Conservation (phyloP, 2,113 vertebrate genomes). For the Mixornis gularis region DNA sequence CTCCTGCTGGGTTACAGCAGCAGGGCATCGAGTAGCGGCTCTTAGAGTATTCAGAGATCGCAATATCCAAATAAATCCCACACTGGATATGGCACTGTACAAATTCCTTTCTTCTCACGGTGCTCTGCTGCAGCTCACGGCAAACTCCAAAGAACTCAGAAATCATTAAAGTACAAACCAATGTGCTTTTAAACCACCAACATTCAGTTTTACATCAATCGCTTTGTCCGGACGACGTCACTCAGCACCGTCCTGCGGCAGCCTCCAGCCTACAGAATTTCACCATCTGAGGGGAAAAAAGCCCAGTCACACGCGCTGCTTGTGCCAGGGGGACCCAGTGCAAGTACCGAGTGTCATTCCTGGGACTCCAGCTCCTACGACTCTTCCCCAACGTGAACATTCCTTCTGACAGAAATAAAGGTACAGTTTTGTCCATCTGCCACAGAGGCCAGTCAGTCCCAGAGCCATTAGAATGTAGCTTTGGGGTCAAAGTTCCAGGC, state of each 20-base stretch:
- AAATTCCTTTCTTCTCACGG: not conserved
- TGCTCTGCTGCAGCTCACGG: not conserved
- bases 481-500: not conserved
- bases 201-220: not conserved
- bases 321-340: not conserved
- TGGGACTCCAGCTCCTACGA: fast-evolving
- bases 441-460: not conserved
- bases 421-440: fast-evolving
- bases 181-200: not conserved
- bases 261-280: not conserved
- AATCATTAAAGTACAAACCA: not conserved
- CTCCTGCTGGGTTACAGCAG: not conserved
- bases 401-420: not conserved
- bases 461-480: not conserved
- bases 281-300: not conserved
- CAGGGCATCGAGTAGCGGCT: too few species aligned
- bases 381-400: not conserved
- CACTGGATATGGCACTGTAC: too few species aligned
- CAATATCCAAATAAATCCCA: too few species aligned
- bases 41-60: too few species aligned
- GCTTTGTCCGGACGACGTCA: not conserved
- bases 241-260: not conserved
- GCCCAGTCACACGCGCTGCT: fast-evolving
- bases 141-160: not conserved
- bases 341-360: not conserved